Base-by-base conservation (phyloP, 2,113 vertebrate species). In the Petrocephalus zakoni region DNA sequence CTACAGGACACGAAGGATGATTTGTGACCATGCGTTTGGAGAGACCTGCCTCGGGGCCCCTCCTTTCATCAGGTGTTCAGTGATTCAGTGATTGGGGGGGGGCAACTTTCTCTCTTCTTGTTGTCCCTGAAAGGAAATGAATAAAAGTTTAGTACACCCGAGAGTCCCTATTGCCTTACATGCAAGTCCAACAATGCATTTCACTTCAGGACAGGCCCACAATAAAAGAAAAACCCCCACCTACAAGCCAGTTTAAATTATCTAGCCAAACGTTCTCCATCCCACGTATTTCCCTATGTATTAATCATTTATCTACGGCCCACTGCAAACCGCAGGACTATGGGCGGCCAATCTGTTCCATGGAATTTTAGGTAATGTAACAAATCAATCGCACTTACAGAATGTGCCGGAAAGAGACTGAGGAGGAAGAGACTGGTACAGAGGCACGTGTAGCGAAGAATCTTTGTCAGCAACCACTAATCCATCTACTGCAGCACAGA, bases 61-160 rank as follows among this genome's bases (percentile, higher is more conserved):
- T 42, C 72, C 34, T 78, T 78, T 78, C 72, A 42, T 37, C 72
- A 78, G 72, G 72, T 78, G 72, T 78, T 78, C n/a, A n/a, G n/a
- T n/a, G n/a, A n/a, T n/a, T n/a, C n/a, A 78, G 34, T 15, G 34
- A 78, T 42, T 42, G 72, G n/a, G 15, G 25, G 34, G 72, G 9
- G 15, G 15, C 8, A 4, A 37, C 25, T 37, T 75, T 17, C 1
- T 29, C 68, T 37, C 34, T 75, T 29, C 61, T 75, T 75, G 25
- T 34, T 13, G 29, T 75, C 68, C 68, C 72, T 37, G 34, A 78
- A 42, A 78, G 72, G 34, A 78, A 78, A 78, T 78, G 5, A 78
- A 78, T 42, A 78, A 78, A 78, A 78, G 5, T 78, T 78, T 78
- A 78, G 29, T 42, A 21, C 2, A 78, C 72, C 72, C 72, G 13